Conservation (phyloP, 2,888 invertebrate species). For the Drosophila tanythrix region DNA sequence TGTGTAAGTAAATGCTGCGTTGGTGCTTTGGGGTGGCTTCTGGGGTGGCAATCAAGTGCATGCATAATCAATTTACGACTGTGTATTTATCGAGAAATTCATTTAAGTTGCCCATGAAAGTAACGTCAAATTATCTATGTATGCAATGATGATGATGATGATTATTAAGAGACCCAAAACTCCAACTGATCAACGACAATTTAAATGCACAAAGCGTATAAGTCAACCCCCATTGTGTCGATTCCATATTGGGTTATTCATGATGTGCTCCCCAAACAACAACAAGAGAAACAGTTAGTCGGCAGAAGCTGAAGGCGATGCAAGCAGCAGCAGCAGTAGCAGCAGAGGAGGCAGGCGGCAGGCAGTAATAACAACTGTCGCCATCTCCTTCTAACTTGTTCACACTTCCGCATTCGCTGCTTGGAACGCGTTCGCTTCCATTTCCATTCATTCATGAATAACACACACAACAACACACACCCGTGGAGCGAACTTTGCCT, state of each 20-base stretch:
- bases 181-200: conserved; percentile 59
- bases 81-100: conserved; percentile 57
- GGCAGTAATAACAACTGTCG: background rate
- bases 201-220: conserved; percentile 58
- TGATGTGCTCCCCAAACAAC: conserved; percentile 17
- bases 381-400: conserved; percentile 18
- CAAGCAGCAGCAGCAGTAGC: conserved; percentile 7
- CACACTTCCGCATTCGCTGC: conserved; percentile 46
- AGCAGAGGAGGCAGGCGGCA: background rate
- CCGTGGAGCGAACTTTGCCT: conserved; percentile 45
- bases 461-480: conserved; percentile 34
- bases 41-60: conserved; percentile 42
- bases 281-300: conserved; percentile 32
- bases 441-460: conserved; percentile 47
- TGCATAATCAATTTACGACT: conserved; percentile 70
- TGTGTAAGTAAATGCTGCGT: conserved; percentile 8
- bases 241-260: conserved; percentile 35
- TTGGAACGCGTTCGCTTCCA: conserved; percentile 27
- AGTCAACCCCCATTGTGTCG: conserved; percentile 18
- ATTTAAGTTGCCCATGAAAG: conserved; percentile 55
- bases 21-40: background rate
- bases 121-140: conserved; percentile 57
- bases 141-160: conserved; percentile 44
- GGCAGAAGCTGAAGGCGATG: conserved; percentile 26
- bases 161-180: conserved; percentile 41